Base-by-base conservation (phyloP, 2,113 vertebrate genomes). In the Clarias macrocephalus region DNA sequence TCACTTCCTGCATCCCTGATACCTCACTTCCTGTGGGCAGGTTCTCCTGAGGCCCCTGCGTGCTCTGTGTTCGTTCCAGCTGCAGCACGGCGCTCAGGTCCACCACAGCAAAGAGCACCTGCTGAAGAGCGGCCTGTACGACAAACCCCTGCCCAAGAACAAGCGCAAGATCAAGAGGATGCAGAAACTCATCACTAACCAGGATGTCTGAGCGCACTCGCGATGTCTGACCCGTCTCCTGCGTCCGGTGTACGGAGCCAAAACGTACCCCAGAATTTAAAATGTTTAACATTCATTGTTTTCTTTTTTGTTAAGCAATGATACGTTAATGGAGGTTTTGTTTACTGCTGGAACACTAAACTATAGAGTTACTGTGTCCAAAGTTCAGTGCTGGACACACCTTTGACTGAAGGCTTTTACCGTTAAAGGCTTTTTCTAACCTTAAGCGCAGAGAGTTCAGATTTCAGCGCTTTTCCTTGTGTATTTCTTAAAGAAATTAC, bases 61-160 rank as follows among this genome's bases (percentile, higher is more conserved):
- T 90, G 97, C 98, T 33, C 94, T 99, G n/a, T 99, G 98, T 84
- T 95, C 97, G 89, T 99, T 99, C 93, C 98, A 99, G 90, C 96
- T 99, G 90, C 96, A 99, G 90, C 96, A 99, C 84, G 98, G 98
- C 56, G 98, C 98, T 90, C 97, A 98, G 92, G 92, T 99, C 70
- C 98, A 98, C 88, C 97, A 98, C 93, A 99, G 98, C 95, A 99
- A 99, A 90, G 98, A 99, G 33, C 96, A 99, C 85, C 96, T 99
- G 80, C 95, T 99, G 89, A 97, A 93, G 92, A 97, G 95, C 83
- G 98, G 98, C 86, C 95, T 98, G 91, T 99, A 99, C 52, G 94
- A 97, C 91, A 99, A 99, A 72, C 96, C 96, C 30, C 96, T 99
- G 97, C 98, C 98, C 94, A 97, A 96, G 92, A 99, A 98, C 95